phyloP scores from a whole-genome alignment of 2,888 invertebrate species.

The Nycteola revayana region DNA sequence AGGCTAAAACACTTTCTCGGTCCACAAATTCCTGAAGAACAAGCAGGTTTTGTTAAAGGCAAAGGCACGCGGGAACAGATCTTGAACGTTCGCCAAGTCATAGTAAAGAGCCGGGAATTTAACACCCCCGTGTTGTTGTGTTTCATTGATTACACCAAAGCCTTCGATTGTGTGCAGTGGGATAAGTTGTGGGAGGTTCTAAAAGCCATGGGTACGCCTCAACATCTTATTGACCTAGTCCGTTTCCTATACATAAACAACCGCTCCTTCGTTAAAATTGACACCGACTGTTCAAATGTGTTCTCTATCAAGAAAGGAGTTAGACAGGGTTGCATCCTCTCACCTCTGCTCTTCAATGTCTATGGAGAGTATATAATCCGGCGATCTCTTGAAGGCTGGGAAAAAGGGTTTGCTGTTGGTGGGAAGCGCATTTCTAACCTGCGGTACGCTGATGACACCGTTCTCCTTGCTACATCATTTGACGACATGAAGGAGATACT shows the following conservation, averaged over 20 bases:
- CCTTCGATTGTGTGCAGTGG: constrained; percentile 1
- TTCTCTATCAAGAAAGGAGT: neutral
- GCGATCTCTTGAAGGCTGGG: neutral
- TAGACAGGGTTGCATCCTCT: neutral
- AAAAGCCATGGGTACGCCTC: neutral
- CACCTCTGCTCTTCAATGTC: neutral
- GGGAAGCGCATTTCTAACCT: neutral
- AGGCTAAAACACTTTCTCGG: neutral
- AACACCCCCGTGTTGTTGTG: neutral
- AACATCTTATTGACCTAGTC: neutral
- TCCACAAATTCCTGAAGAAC: neutral
- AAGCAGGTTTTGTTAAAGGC: neutral
- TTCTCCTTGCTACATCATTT: too few species aligned
- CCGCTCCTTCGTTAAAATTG: neutral
- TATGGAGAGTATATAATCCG: neutral
- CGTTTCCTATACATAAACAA: neutral
- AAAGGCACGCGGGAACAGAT: neutral
- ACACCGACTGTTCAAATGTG: neutral
- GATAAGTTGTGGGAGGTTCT: neutral
- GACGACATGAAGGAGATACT: too few species aligned
- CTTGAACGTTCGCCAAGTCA: neutral
- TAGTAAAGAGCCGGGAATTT: neutral
- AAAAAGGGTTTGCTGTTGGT: neutral
- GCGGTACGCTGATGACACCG: neutral
- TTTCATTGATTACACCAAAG: constrained; percentile 3